Evolutionary conservation across 2,888 invertebrate species (phyloP).

Genomic region (Rhagonycha fulva): DNA sequence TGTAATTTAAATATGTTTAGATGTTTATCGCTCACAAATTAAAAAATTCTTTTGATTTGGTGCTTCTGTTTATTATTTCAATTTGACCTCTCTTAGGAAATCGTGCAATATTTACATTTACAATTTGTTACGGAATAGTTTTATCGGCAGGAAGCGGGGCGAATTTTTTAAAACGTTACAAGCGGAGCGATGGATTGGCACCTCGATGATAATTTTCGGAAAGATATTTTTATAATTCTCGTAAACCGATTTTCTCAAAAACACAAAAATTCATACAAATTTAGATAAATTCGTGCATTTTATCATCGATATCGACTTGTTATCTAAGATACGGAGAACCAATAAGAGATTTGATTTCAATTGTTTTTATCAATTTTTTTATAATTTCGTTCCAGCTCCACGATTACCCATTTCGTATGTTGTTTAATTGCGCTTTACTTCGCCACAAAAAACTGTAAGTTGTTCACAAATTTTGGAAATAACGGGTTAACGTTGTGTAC

Average conservation of each 20-base stretch:
- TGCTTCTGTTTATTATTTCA: background rate
- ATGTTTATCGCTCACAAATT: background rate
- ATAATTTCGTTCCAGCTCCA: background rate
- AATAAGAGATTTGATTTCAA: background rate
- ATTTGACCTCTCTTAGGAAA: background rate
- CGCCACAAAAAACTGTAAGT: background rate
- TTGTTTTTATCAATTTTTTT: background rate
- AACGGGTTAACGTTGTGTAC: too few relatives aligned
- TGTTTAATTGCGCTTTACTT: background rate
- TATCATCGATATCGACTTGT: background rate
- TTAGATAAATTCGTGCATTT: background rate
- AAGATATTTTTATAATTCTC: background rate
- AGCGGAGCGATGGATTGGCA: background rate
- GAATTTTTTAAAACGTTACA: too few relatives aligned
- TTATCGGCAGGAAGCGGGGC: too few relatives aligned
- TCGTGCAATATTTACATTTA: background rate
- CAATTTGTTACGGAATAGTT: background rate
- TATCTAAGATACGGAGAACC: background rate
- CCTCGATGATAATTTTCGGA: background rate
- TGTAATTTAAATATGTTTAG: background rate
- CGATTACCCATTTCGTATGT: background rate
- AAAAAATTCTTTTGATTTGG: background rate
- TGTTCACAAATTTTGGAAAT: background rate
- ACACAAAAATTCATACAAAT: background rate
- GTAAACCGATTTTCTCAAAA: background rate